Evolutionary conservation across 2,113 vertebrate species (phyloP).

Genomic region (Zeus faber): DNA sequence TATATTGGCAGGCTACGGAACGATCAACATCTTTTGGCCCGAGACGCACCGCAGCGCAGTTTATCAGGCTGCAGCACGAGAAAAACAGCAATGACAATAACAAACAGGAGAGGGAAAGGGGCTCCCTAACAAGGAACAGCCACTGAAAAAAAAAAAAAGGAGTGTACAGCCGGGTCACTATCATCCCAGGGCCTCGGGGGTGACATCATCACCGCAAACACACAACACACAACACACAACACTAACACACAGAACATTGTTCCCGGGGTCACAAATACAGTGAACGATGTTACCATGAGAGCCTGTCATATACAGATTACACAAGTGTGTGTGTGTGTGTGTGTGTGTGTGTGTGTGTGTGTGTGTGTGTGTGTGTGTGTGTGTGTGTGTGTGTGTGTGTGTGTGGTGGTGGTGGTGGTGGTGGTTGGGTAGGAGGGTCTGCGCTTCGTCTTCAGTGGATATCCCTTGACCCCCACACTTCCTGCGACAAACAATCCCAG

Average conservation of each 20-base stretch:
- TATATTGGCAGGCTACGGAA: conserved; percentile 11
- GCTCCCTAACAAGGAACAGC: background rate
- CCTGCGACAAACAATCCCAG: conserved; percentile 27
- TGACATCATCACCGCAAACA: conserved; percentile 17
- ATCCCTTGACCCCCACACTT: conserved; percentile 34
- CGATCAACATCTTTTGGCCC: conserved; percentile 2
- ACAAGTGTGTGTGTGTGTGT: background rate
- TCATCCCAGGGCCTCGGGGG: conserved; percentile 24
- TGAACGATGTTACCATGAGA: conserved; percentile 4
- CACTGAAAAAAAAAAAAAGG: conserved; percentile 8
- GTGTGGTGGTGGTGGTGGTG: conserved; percentile 7
- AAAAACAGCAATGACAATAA: conserved; percentile 27
- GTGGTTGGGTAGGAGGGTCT: conserved; percentile 16
- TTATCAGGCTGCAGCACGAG: conserved; percentile 1
- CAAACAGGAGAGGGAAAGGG: conserved; percentile 11
- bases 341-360: conserved; percentile 3
- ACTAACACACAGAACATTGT: conserved; percentile 18
- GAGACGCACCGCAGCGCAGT: conserved; percentile 4
- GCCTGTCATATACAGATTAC: background rate
- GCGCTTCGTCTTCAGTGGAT: conserved; percentile 41
- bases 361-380: conserved; percentile 7
- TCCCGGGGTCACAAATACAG: conserved; percentile 33
- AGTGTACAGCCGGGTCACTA: conserved; percentile 23
- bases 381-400: background rate
- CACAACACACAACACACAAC: conserved; percentile 15